Conservation (phyloP, 2,888 invertebrate species). For the Trichogramma evanescens region DNA sequence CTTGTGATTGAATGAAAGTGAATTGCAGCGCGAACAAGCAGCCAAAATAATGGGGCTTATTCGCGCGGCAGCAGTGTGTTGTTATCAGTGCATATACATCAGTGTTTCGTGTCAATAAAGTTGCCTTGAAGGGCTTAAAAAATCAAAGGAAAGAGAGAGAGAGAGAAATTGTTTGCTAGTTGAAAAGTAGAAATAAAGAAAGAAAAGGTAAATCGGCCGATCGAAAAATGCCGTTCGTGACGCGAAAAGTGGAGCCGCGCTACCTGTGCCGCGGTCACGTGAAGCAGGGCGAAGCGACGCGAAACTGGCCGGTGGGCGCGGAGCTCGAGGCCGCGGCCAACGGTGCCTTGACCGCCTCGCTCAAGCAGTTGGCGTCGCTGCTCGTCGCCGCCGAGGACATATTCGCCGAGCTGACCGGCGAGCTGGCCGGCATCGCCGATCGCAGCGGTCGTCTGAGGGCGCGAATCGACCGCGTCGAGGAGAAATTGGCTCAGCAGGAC, state of each 20-base stretch:
- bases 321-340: conserved; percentile 84
- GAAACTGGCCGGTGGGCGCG: conserved; percentile 72
- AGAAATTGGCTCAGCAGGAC: conserved; percentile 66
- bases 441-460: conserved; percentile 65
- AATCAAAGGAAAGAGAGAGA: too few relatives aligned
- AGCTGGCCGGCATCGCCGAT: conserved; percentile 67
- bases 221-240: conserved; percentile 73
- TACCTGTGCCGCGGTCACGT: conserved; percentile 62
- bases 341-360: conserved; percentile 75
- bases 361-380: conserved; percentile 78
- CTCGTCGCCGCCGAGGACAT: conserved; percentile 78
- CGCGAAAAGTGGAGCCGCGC: conserved; percentile 75
- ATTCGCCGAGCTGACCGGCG: conserved; percentile 71
- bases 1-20: too few relatives aligned
- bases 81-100: too few relatives aligned
- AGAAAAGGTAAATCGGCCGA: neutral
- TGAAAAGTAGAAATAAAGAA: neutral
- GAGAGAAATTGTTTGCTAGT: neutral
- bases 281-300: conserved; percentile 78
- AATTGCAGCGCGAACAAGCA: too few relatives aligned
- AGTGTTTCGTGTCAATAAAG: too few relatives aligned
- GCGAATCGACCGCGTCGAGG: conserved; percentile 65
- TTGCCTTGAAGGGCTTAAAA: too few relatives aligned
- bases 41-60: too few relatives aligned
- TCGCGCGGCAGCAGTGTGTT: too few relatives aligned